Evolutionary conservation across 2,113 vertebrate genomes (phyloP), one percentile per base, ranked within the genome.

Genomic region (Trematocara unimaculatum): DNA sequence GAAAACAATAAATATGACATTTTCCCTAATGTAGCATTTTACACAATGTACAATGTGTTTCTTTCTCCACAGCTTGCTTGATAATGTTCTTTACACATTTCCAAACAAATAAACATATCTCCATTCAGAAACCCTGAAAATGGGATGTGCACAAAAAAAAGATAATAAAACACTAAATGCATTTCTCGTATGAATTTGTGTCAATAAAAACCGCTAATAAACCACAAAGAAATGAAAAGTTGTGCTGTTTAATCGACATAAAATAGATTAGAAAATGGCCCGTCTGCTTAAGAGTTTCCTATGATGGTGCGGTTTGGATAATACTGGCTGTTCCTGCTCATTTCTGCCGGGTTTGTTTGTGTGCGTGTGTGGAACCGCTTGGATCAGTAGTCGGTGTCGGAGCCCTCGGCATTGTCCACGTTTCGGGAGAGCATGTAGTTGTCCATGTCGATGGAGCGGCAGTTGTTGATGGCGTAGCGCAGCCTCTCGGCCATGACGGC

Each of bases 1-100:
- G 97, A 98, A 98, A 98, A 98, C 97, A 97, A 99, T 99, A 99
- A 99, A 99, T 98, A 98, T 97, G 97, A 98, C 97, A 97, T 96
- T 97, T 96, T 97, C 96, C 97, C 97, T 97, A 98, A 97, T 97
- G 97, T 98, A 97, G 97, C 98, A 99, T 98, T 98, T 98, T 99
- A 98, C 98, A 99, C 97, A 98, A 99, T 98, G 96, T 99, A 99
- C 98, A 99, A 96, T 93, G 95, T 89, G 93, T 96, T 60, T 14
- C 49, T 80, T 14, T 45, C 17, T 38, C 55, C 82, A 15, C 94
- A 95, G 95, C 95, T 94, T 93, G 91, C 93, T 91, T 86, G 84
- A 23, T 53, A 95, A 93, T 95, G 93, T 96, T 96, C 96, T 97
- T 96, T 96, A 96, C 97, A 97, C 95, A 96, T 95, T 96, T 97